Conservation (phyloP, 2,797 vertebrate genomes). For the Premnoplex brunnescens region DNA sequence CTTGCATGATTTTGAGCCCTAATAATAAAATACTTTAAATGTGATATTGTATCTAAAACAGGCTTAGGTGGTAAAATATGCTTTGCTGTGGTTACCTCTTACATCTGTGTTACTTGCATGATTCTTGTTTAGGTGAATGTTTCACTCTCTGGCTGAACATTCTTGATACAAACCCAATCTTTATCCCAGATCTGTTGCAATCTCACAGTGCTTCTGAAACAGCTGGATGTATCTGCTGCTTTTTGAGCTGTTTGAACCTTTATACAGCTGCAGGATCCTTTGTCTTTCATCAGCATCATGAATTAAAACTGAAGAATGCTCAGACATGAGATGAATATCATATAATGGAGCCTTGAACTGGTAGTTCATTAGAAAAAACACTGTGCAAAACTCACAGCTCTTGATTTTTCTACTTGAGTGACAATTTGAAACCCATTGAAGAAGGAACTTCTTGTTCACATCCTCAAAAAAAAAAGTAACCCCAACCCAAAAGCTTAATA, state of each 20-base stretch:
- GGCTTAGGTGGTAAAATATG: not conserved
- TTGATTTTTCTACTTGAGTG: not conserved
- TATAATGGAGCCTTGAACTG: not conserved
- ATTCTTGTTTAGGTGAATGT: not conserved
- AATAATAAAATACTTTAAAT: not conserved
- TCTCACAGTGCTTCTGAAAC: not conserved
- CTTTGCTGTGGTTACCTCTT: not conserved
- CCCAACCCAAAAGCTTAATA: not conserved
- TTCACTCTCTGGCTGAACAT: not conserved
- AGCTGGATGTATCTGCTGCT: not conserved
- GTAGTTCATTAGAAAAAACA: not conserved
- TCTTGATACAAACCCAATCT: not conserved
- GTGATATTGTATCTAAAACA: not conserved
- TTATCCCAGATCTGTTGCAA: not conserved
- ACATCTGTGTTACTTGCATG: not conserved
- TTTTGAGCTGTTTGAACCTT: not conserved
- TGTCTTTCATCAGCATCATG: not conserved
- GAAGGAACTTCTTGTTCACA: not conserved
- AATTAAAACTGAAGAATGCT: not conserved
- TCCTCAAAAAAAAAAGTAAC: not conserved
- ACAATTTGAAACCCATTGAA: not conserved
- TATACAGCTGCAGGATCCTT: slow-evolving; percentile 6
- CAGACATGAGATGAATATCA: not conserved
- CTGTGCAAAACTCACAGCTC: not conserved
- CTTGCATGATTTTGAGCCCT: not conserved